phyloP scores from a whole-genome alignment of 1,140 invertebrate species.

The Tigriopus japonicus region DNA sequence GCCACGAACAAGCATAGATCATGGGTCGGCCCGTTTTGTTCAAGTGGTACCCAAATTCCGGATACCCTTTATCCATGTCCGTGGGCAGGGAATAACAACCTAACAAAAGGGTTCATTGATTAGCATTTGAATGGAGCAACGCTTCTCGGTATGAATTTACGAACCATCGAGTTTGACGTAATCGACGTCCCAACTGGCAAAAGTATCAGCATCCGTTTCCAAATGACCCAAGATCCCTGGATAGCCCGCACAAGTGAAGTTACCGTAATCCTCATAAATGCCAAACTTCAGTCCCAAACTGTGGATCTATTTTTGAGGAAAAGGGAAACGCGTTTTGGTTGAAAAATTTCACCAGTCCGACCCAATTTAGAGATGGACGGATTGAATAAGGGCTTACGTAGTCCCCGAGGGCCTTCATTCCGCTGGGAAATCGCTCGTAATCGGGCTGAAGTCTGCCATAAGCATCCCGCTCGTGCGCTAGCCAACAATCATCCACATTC shows the following conservation, averaged over 20 bases:
- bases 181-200: constrained; percentile 91
- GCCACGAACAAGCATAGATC: constrained; percentile 94
- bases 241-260: constrained; percentile 82
- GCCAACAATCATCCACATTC: constrained; percentile 89
- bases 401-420: constrained; percentile 68
- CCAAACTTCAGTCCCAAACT: constrained; percentile 82
- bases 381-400: constrained; percentile 48
- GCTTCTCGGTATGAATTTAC: neutral
- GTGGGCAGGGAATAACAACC: constrained; percentile 63
- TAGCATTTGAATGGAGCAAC: too few relatives aligned
- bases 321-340: neutral
- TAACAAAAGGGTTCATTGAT: neutral
- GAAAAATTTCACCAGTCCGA: neutral
- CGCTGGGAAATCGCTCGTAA: constrained; percentile 64
- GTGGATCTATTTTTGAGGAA: constrained; percentile 49
- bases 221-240: constrained; percentile 75
- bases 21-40: constrained; percentile 77
- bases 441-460: constrained; percentile 61
- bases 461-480: constrained; percentile 52
- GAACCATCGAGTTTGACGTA: constrained; percentile 77
- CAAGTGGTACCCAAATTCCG: constrained; percentile 64
- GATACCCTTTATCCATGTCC: constrained; percentile 69
- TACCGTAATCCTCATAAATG: constrained; percentile 92
- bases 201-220: constrained; percentile 64
- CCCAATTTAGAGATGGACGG: too few relatives aligned